Evolutionary conservation across 2,888 invertebrate species (phyloP).

Genomic region (Andrena trimmerana): DNA sequence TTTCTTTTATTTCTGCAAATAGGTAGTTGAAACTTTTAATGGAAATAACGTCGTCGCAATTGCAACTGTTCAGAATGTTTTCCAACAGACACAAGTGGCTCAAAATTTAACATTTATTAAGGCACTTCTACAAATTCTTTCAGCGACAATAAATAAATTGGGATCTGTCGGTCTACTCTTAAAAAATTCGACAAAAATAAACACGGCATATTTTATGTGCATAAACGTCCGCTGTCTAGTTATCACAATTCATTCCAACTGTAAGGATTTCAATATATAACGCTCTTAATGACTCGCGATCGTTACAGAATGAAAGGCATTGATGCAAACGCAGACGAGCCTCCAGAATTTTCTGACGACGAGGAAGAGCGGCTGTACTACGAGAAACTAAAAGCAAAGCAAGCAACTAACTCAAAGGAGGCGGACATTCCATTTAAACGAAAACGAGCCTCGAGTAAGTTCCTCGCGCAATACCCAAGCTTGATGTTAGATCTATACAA

Average conservation of each 20-base stretch:
- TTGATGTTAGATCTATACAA: background rate
- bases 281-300: constrained; percentile 15
- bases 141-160: too few species aligned
- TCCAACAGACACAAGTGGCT: too few species aligned
- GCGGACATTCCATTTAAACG: constrained; percentile 66
- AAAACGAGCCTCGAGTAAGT: constrained; percentile 61
- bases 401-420: constrained; percentile 61
- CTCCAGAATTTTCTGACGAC: constrained; percentile 96
- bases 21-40: too few species aligned
- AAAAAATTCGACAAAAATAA: too few species aligned
- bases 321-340: constrained; percentile 96
- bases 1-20: too few species aligned
- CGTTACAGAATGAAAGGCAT: constrained; percentile 90
- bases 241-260: background rate
- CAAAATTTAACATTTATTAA: too few species aligned
- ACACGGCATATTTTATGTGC: too few species aligned
- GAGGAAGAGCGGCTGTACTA: constrained; percentile 90
- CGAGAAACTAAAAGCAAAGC: constrained; percentile 70
- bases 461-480: background rate
- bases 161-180: too few species aligned
- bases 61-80: too few species aligned
- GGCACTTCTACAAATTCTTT: too few species aligned
- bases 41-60: too few species aligned
- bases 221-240: background rate
- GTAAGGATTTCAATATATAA: background rate